Conservation (phyloP, 1,140 invertebrate species). For the Oreohelix idahoensis region DNA sequence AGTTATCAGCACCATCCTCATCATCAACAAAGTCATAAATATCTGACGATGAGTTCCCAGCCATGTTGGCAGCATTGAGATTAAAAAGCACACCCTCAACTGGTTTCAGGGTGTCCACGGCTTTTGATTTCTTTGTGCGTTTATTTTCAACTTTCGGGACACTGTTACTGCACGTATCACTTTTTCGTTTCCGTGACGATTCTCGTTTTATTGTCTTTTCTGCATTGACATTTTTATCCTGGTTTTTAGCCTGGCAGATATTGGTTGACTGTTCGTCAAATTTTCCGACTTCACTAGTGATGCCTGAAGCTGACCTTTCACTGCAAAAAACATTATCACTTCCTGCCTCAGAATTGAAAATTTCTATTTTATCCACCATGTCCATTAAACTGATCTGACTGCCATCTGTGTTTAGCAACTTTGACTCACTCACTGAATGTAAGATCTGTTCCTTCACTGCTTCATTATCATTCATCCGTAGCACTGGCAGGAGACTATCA, state of each 20-base stretch:
- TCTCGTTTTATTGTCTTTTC: conserved; percentile 10
- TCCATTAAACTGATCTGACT: conserved; percentile 39
- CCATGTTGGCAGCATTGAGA: background rate
- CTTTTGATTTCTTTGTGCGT: background rate
- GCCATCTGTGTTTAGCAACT: conserved; percentile 37
- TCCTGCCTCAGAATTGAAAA: conserved; percentile 7
- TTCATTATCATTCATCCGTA: conserved; percentile 32
- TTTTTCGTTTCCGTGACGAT: conserved; percentile 5
- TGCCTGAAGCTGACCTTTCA: background rate
- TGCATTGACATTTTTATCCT: background rate
- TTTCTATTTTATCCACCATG: conserved; percentile 38
- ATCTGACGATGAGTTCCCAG: conserved; percentile 31
- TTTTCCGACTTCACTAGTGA: background rate
- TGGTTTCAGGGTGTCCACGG: background rate
- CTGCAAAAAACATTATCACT: background rate
- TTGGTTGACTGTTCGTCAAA: background rate
- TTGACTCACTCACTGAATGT: conserved; percentile 27
- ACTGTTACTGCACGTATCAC: background rate
- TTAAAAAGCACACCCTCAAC: conserved; percentile 4
- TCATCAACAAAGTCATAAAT: conserved; percentile 42
- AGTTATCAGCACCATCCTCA: conserved; percentile 12
- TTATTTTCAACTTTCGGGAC: conserved; percentile 12
- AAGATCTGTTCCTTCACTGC: conserved; percentile 36
- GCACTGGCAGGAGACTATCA: conserved; percentile 27
- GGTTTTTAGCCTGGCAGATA: background rate